A percentile compares a stretch with the other conserved stretches of the same genome.
Conservation (phyloP, 1,140 invertebrate species). For the Teleogryllus occipitalis region DNA sequence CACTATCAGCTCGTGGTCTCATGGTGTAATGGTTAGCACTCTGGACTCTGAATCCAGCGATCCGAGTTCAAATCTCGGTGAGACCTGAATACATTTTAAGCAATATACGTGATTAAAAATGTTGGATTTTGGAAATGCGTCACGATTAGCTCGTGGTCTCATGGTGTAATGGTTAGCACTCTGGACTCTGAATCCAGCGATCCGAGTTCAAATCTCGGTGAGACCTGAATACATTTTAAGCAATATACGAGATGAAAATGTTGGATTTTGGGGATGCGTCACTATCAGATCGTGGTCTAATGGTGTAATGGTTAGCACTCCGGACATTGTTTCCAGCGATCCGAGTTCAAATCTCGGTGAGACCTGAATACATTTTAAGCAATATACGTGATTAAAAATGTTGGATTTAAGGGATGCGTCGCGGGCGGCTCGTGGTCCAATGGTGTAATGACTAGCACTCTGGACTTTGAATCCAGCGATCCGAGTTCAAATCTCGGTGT, state of each 20-base stretch:
- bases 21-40: constrained; percentile 57
- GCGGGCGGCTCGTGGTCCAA: constrained; percentile 30
- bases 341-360: constrained; percentile 52
- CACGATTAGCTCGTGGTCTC: too few species aligned
- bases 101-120: too few species aligned
- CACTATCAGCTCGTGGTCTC: too few species aligned
- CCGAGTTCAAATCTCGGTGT: constrained; percentile 52
- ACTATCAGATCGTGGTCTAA: too few species aligned
- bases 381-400: too few species aligned
- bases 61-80: constrained; percentile 53
- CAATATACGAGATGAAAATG: too few species aligned
- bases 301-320: constrained; percentile 60
- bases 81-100: too few species aligned
- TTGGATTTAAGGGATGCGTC: too few species aligned
- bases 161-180: constrained; percentile 60
- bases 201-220: constrained; percentile 53
- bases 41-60: constrained; percentile 60
- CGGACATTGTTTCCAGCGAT: constrained; percentile 60
- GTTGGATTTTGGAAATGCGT: too few species aligned
- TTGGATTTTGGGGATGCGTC: too few species aligned
- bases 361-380: too few species aligned
- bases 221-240: constrained; percentile 30
- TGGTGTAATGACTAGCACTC: constrained; percentile 60
- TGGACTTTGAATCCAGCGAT: constrained; percentile 61
- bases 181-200: constrained; percentile 60